A percentile compares a stretch with the other conserved stretches of the same genome.
These are phyloP conservation scores for Tokudaia muenninki DNA, from an alignment of 2,797 vertebrate genomes.

Conservation along the genomic window DNA sequence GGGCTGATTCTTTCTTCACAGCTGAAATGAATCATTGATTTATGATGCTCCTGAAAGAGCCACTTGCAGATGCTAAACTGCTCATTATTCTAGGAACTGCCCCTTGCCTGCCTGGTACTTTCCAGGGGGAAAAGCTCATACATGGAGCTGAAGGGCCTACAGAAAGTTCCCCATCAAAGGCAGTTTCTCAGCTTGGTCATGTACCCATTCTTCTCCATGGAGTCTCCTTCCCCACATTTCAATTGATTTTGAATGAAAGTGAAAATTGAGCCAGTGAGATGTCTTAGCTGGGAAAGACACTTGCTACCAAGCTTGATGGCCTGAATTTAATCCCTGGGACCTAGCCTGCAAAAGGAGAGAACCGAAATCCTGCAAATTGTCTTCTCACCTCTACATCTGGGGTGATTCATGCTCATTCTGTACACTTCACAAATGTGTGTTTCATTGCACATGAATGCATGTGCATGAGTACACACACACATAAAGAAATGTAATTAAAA, in stretches of 20 bases:
- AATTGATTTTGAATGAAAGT: slow-evolving; percentile 18
- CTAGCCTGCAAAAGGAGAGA: background rate
- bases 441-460: rapidly evolving
- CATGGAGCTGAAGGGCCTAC: background rate
- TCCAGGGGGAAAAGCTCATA: background rate
- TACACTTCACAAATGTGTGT: background rate
- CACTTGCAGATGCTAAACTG: slow-evolving; percentile 85
- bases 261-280: background rate
- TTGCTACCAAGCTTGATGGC: background rate
- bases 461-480: background rate
- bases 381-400: background rate
- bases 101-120: background rate
- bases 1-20: slow-evolving; percentile 79
- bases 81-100: slow-evolving; percentile 72
- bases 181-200: background rate
- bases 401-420: no score
- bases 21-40: background rate
- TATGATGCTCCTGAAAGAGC: slow-evolving; percentile 88
- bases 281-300: background rate
- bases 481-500: background rate
- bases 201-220: background rate
- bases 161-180: background rate
- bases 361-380: background rate
- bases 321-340: background rate
- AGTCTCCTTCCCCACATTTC: background rate